Conservation (phyloP, 1,140 invertebrate genomes). For the Ceratina calcarata region DNA sequence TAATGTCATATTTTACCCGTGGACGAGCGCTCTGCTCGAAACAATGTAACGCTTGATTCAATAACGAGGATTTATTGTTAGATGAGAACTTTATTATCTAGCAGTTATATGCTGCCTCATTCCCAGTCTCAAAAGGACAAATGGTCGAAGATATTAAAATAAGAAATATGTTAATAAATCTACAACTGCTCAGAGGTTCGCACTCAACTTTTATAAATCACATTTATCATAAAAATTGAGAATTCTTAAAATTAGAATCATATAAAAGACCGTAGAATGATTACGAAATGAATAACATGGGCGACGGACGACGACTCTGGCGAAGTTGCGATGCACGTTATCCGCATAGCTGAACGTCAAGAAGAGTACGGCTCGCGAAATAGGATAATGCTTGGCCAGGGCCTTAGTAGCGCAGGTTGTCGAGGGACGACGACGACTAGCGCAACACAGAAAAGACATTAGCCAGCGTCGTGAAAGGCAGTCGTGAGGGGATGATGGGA, state of each 20-base stretch:
- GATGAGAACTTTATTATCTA: not conserved
- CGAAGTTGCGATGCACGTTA: slow-evolving; percentile 47
- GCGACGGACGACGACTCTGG: not conserved
- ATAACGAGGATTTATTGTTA: not conserved
- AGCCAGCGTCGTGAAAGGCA: slow-evolving; percentile 66
- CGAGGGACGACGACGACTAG: slow-evolving; percentile 72
- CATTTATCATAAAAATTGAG: too few species aligned
- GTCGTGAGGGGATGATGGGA: slow-evolving; percentile 50
- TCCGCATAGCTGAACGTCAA: slow-evolving; percentile 65
- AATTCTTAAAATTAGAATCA: too few species aligned
- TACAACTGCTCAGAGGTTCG: too few species aligned
- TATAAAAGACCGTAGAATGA: too few species aligned
- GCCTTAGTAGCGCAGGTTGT: slow-evolving; percentile 60
- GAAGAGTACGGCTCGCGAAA: slow-evolving; percentile 67
- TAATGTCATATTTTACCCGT: slow-evolving; percentile 48
- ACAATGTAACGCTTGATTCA: slow-evolving; percentile 34
- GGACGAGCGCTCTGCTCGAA: not conserved
- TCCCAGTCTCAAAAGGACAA: not conserved
- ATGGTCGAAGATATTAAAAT: not conserved
- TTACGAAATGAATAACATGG: not conserved
- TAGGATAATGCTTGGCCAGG: slow-evolving; percentile 73
- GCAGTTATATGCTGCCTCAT: not conserved
- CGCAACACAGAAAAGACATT: slow-evolving; percentile 80
- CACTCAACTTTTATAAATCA: too few species aligned
- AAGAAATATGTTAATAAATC: too few species aligned